Evolutionary conservation across 2,113 vertebrate genomes (phyloP), one percentile per base, ranked within the genome.

Genomic region (Columbina picui): DNA sequence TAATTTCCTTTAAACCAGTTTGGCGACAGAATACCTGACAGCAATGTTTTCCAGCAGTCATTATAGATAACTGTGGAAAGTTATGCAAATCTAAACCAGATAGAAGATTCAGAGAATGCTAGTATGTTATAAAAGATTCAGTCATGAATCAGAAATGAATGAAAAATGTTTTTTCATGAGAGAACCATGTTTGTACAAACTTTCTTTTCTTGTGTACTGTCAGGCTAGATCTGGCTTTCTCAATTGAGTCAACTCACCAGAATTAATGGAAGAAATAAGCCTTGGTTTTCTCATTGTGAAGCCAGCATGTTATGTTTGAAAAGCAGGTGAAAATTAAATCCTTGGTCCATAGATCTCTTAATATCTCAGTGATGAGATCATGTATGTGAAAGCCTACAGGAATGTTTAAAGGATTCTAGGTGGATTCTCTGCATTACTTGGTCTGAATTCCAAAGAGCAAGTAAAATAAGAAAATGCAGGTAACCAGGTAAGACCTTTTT

Each of bases 401-500:
- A 38, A 41, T 47, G 12, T 71, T 91, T 84, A 81, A 87, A 84
- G 34, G 25, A 41, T 61, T 87, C 22, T 75, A 65, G 30, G 29
- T 91, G 38, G 18, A 45, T 73, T 78, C 18, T 94, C 94, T 94
- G 53, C 61, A 71, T 90, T 67, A n/a, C 50, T 70, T 86, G 29
- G 36, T 90, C 25, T 59, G 50, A 71, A 92, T 89, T 88, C 55
- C 55, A 80, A 75, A 78, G n/a, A 11, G 20, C 16, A 27, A 32
- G 59, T 85, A 79, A 85, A 90, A 61, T 80, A 26, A 78, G 50
- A 52, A 77, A 50, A 71, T 83, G 32, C n/a, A 79, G 74, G 53
- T 83, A 77, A 77, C 13, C 41, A 90, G 93, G 87, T 95, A 94
- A 96, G 88, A 56, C 12, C 13, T 52, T 5, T 87, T 80, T 80